Evolutionary conservation across 2,888 invertebrate species (phyloP), one percentile per base, ranked within the genome.

Genomic region (Acleris holmiana): DNA sequence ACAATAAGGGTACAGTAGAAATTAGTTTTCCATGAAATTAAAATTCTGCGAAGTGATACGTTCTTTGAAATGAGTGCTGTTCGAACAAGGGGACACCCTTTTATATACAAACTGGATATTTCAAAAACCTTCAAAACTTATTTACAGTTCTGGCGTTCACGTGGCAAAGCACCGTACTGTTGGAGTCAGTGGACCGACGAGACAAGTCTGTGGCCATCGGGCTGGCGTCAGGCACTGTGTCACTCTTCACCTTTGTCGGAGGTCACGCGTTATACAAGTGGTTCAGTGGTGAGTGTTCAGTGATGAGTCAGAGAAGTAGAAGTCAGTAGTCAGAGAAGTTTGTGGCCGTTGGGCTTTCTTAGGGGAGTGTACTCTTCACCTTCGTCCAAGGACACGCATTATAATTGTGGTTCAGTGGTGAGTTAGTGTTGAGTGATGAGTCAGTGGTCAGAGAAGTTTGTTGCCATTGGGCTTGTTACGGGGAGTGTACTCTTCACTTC

Each of bases 181-280:
- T 65, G 13, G 64, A 65, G 17, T 41, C 59, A 0, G 64, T 65
- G 54, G 59, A 65, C 29, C 29, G 54, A 4, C 54, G 64, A 2
- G 64, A 65, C 29, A 54, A 59, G 4, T 48, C 64, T 8, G 44
- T 59, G 18, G 64, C 64, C 0, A 7, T 55, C 1, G 64, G 64
- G 2, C 2, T 65, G 13, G 59, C 64, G 29, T 59, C 64, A 7
- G 59, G 48, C 1, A 23, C 51, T 4, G 54, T 65, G n/a, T 59
- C 64, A 7, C 44, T 65, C 2, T 41, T 59, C 49, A 35, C 64
- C 15, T 65, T 65, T 6, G 59, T 48, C 4, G 64, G 59, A 8
- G 54, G 59, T 1, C 64, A 65, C 17, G 59, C 21, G 23, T 29
- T 65, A 10, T 65, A 59, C 44, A 15, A 41, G 48, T 23, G 59